Evolutionary conservation across 2,888 invertebrate species (phyloP), one percentile per base, ranked within the genome.

Genomic region (Gortyna flavago): DNA sequence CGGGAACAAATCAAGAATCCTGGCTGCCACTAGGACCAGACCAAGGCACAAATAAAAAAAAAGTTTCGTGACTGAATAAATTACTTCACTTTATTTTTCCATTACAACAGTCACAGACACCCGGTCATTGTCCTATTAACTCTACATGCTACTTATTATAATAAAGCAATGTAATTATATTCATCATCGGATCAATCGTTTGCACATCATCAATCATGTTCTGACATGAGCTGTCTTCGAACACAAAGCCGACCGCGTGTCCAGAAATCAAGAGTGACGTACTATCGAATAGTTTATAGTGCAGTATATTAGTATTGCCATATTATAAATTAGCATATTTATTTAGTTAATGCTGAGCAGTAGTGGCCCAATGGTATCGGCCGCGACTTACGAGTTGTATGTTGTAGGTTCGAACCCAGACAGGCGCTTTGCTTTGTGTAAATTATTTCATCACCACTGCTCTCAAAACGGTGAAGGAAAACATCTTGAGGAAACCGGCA

Each of bases 191-290:
- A 84, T 86, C 84, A 86, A 84, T 86, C 66, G 87, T 69, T 68
- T 35, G 59, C 59, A 68, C 38, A 4, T 29, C 59, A 75, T 84
- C 72, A 51, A 86, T 86, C 84, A 84, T 59, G 7, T 38, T 57
- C 8, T 67, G 87, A 86, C 87, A 79, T 21, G 68, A 54, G 51
- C 68, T 79, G 87, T 84, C 79, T 38, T 59, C 48, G 62, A 54
- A 72, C 84, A 86, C 74, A 84, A 84, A 75, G 84, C 80, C 29
- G 48, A 38, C 72, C 16, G 67, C 69, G 54, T 85, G 71, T 78
- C 71, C 57, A 61, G 75, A 87, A 82, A 87, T 84, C 87, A 84
- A 72, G 72, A 66, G 74, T 75, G 86, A 76, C 83, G 54, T 70
- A 16, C 3, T 72, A 61, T 82, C 51, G 5, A 72, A 41, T 68